Base-by-base conservation (phyloP, 1,140 invertebrate genomes). In the Apocrypta bakeri region DNA sequence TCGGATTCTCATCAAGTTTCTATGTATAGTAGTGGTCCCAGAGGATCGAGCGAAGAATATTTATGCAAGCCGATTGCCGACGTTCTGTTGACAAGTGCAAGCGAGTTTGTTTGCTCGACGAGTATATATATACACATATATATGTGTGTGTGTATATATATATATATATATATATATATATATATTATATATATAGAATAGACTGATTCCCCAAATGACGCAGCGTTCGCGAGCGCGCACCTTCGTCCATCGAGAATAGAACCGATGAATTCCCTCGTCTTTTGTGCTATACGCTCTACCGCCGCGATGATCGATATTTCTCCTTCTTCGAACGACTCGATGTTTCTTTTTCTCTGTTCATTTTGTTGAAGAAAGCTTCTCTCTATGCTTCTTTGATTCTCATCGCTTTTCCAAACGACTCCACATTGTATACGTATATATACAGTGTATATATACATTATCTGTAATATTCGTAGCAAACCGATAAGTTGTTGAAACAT, bases 121-220 rank as follows among this genome's bases (percentile, higher is more conserved):
- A 6, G 14, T 17, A 48, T 48, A 48, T 42, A 2, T 42, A 42
- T 42, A 42, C 14, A 42, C 14, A 17, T 48, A 48, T 48, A 71
- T n/a, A n/a, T n/a, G n/a, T n/a, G n/a, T n/a, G n/a, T n/a, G n/a
- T n/a, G n/a, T n/a, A n/a, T n/a, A n/a, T n/a, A n/a, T n/a, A n/a
- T n/a, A n/a, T n/a, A n/a, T n/a, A n/a, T n/a, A n/a, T n/a, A n/a
- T n/a, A n/a, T n/a, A n/a, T n/a, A n/a, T n/a, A n/a, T n/a, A n/a
- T n/a, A n/a, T n/a, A n/a, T n/a, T n/a, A n/a, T n/a, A n/a, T n/a
- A n/a, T n/a, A n/a, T n/a, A n/a, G n/a, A n/a, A n/a, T n/a, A n/a
- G 7, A 21, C 69, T n/a, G 69, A 71, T 71, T 71, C 69, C 69
- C 69, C 33, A 71, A 71, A 71, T 71, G 69, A 71, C 69, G 27